Base-by-base conservation (phyloP, 2,113 vertebrate genomes). In the Ivindomyrus marchei region DNA sequence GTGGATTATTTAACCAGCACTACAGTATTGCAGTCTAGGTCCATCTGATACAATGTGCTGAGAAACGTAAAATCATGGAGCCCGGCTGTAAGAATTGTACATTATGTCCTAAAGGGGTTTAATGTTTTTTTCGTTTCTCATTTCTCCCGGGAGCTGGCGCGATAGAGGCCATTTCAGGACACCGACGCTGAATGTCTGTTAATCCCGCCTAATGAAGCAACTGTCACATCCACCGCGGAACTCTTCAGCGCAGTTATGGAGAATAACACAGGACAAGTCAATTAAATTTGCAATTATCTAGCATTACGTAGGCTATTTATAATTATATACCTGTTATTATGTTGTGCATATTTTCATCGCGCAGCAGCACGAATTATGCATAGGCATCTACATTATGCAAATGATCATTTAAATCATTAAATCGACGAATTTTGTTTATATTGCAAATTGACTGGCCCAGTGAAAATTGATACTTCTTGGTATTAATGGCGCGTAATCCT, bases 151-250 rank as follows among this genome's bases (percentile, higher is more conserved):
- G 80, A 85, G 45, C 80, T 24, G 39, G 42, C 45, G 45, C 6
- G 77, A 83, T 42, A 83, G 62, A 85, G 42, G 80, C 42, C 83
- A 47, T 47, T 85, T 85, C 83, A 47, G 83, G 83, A 47, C 83
- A 85, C 74, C 19, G 2, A 47, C 21, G 80, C 9, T 47, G 19
- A 24, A 85, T 85, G 45, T n/a, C 83, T 27, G 83, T 47, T 85
- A 85, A 85, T n/a, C 74, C 36, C 17, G 10, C 17, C 74, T 80
- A 80, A 80, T 80, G 74, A 80, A 80, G 15, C 42, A 85, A 46
- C 2, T 47, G 83, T 45, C 45, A 85, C 11, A 47, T 47, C 9
- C 19, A 47, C 42, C 21, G 80, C 36, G 80, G 15, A 85, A 47
- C 80, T 46, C 4, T 47, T 85, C 24, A 10, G 21, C 21, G 9